phyloP scores from a whole-genome alignment of 1,140 invertebrate species.

The Chrysoperla carnea region DNA sequence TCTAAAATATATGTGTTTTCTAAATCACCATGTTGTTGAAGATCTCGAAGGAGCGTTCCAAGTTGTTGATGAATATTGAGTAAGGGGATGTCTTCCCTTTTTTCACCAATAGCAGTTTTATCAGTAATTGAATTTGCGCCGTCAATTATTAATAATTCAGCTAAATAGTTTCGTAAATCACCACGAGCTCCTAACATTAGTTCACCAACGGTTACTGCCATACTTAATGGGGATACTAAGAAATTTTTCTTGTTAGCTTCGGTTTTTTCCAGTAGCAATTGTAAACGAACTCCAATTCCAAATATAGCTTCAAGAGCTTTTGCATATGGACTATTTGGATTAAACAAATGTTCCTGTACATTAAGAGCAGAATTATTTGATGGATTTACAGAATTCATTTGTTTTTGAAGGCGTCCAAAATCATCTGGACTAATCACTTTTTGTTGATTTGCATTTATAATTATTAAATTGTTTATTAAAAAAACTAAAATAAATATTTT shows the following conservation, averaged over 20 bases:
- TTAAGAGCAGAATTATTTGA: too few relatives aligned
- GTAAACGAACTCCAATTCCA: constrained; percentile 11
- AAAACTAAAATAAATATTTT: too few relatives aligned
- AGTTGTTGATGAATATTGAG: constrained; percentile 5
- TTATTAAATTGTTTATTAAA: too few relatives aligned
- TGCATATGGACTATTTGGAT: neutral
- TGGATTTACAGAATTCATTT: too few relatives aligned
- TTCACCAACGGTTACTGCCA: constrained; percentile 40
- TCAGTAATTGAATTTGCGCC: constrained; percentile 12
- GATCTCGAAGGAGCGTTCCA: constrained; percentile 6
- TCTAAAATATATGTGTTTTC: constrained; percentile 18
- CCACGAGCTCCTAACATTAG: constrained; percentile 38
- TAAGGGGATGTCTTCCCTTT: constrained; percentile 5
- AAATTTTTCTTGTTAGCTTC: constrained; percentile 28
- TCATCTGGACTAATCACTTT: too few relatives aligned
- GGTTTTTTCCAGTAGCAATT: constrained; percentile 8
- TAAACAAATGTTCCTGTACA: too few relatives aligned
- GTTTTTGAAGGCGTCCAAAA: too few relatives aligned
- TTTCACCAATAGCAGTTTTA: constrained; percentile 5
- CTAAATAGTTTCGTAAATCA: constrained; percentile 35
- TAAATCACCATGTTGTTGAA: constrained; percentile 1
- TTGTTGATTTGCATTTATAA: too few relatives aligned
- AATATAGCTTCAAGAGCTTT: constrained; percentile 14
- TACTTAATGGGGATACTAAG: constrained; percentile 44
- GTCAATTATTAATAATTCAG: constrained; percentile 32